phyloP scores from a whole-genome alignment of 2,888 invertebrate species.

The Malachius bipustulatus region DNA sequence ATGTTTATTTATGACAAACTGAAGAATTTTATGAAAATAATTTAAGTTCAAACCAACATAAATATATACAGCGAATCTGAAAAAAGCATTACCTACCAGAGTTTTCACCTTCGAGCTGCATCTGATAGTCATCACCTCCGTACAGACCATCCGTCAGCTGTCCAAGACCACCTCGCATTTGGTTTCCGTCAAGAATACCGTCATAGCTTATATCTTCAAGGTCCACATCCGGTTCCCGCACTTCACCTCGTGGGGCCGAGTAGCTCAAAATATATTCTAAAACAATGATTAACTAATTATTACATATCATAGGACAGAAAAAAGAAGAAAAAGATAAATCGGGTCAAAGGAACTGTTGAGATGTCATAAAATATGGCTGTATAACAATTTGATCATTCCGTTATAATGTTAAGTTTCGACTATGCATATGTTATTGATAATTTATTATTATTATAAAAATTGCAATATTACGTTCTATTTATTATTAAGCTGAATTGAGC shows the following conservation, averaged over 20 bases:
- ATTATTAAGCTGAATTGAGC: too few species aligned
- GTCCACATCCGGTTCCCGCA: slow-evolving; percentile 49
- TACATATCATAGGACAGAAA: too few species aligned
- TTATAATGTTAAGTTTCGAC: too few species aligned
- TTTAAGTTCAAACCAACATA: too few species aligned
- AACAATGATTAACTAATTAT: slow-evolving; percentile 20
- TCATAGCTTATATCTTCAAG: slow-evolving; percentile 75
- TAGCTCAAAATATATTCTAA: slow-evolving; percentile 57
- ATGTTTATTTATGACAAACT: neutral
- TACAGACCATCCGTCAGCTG: slow-evolving; percentile 67
- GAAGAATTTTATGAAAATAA: neutral
- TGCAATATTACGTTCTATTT: too few species aligned
- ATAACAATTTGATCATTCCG: too few species aligned
- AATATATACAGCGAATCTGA: too few species aligned
- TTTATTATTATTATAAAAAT: too few species aligned
- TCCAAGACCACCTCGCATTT: slow-evolving; percentile 60
- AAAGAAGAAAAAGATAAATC: too few species aligned
- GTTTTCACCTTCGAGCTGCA: slow-evolving; percentile 45
- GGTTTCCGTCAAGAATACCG: slow-evolving; percentile 45
- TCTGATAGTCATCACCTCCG: slow-evolving; percentile 55
- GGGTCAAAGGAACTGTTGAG: too few species aligned
- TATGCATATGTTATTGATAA: too few species aligned
- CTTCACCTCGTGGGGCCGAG: slow-evolving; percentile 53
- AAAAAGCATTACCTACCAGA: slow-evolving; percentile 43
- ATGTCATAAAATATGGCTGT: too few species aligned